Base-by-base conservation (phyloP, 2,113 vertebrate genomes). In the Mesocricetus auratus region DNA sequence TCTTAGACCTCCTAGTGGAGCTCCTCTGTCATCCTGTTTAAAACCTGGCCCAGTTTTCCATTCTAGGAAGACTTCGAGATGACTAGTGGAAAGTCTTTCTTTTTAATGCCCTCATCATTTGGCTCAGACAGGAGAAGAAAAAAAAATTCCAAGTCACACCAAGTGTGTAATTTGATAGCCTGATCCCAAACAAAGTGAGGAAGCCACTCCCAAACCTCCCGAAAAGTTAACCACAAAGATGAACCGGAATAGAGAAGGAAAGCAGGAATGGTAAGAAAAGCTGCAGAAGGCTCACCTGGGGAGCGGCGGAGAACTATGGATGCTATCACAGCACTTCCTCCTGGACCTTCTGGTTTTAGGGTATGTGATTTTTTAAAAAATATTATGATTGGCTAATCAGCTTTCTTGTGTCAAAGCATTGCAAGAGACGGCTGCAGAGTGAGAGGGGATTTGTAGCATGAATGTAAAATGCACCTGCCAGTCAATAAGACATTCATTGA, bases 191-290 rank as follows among this genome's bases (percentile, higher is more conserved):
- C 87, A 97, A 96, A 97, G 92, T 92, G 47, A 97, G 97, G 97
- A 97, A 97, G 96, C 96, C 95, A 95, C 96, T 96, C 96, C 97
- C 96, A 78, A 86, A 79, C 89, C 71, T 90, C 64, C 77, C 47
- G 71, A 93, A n/a, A 58, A 89, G 86, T 78, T 81, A 74, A 82
- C 91, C 82, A 0, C 64, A 47, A 87, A 86, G 94, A 87, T 93
- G 87, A 53, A 60, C 83, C 31, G 13, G 96, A 92, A 58, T 53
- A 75, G 95, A 85, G 77, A 66, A 75, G 82, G 33, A 81, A 64
- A 93, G 53, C 26, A 39, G 93, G 86, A 74, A 53, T 50, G 17
- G 12, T 75, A 31, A 31, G 75, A 64, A 89, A 56, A 78, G 7
- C 81, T 26, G 69, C 56, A 88, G 85, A 93, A 45, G n/a, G 39